Percentiles rank a stretch among this genome's conserved stretches.
Conservation (phyloP, 2,797 vertebrate species). For the Tolypeutes matacus region DNA sequence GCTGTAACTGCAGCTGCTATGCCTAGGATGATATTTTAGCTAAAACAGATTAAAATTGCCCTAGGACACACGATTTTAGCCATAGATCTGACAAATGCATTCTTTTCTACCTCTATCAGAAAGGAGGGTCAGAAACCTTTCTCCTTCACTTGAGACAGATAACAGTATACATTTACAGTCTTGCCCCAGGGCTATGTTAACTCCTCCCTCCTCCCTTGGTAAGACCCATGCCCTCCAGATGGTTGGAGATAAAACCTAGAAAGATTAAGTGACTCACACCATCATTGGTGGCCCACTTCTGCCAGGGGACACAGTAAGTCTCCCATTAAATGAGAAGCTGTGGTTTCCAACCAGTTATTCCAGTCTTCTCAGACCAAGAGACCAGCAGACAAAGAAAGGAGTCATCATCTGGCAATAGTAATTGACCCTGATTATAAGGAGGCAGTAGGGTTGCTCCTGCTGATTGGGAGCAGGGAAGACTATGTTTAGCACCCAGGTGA, state of each 20-base stretch:
- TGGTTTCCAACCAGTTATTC: neutral
- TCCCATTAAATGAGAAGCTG: constrained; percentile 21
- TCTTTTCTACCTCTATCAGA: neutral
- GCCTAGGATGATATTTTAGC: neutral
- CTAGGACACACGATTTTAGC: neutral
- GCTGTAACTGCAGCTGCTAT: neutral
- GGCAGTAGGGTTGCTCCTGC: neutral
- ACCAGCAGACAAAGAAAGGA: neutral
- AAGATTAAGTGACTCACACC: neutral
- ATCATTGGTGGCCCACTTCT: neutral
- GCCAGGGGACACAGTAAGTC: neutral
- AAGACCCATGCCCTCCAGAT: neutral
- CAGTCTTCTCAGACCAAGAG: neutral
- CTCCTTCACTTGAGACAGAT: neutral
- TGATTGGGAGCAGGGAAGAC: neutral
- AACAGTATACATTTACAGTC: neutral
- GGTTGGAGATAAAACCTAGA: neutral
- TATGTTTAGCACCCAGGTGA: neutral
- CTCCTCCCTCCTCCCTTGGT: neutral
- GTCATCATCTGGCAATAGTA: neutral
- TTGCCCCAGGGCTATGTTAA: neutral
- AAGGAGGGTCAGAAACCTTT: constrained; percentile 29
- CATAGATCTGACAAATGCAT: neutral
- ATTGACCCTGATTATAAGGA: neutral
- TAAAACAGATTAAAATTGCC: neutral